phyloP scores from a whole-genome alignment of 2,888 invertebrate species.

The Tetramorium bicarinatum region DNA sequence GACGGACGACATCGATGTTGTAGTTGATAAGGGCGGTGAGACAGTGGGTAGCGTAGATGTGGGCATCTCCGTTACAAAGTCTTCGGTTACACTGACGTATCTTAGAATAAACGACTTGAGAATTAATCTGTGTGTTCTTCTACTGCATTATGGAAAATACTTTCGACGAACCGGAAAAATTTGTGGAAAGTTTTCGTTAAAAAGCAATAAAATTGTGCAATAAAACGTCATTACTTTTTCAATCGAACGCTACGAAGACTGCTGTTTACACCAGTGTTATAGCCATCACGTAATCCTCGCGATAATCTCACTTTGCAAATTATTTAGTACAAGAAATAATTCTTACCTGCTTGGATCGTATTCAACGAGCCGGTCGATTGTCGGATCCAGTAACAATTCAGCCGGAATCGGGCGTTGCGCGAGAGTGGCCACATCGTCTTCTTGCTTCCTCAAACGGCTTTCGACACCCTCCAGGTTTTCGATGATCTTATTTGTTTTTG shows the following conservation, averaged over 20 bases:
- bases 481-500: constrained; percentile 95
- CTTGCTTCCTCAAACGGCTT: constrained; percentile 93
- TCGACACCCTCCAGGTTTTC: constrained; percentile 95
- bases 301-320: neutral
- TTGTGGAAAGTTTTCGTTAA: neutral
- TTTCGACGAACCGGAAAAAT: neutral
- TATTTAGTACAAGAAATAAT: neutral
- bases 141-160: neutral
- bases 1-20: constrained; percentile 76
- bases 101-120: constrained; percentile 64
- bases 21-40: constrained; percentile 75
- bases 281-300: neutral
- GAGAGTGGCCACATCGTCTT: constrained; percentile 93
- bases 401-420: constrained; percentile 92
- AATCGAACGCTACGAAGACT: neutral
- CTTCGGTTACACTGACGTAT: constrained; percentile 80
- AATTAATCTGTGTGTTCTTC: neutral
- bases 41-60: constrained; percentile 82
- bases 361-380: constrained; percentile 93
- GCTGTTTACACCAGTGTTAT: neutral
- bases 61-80: constrained; percentile 77
- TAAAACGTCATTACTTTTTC: neutral
- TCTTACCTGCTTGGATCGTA: constrained; percentile 91
- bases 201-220: neutral
- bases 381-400: constrained; percentile 92